phyloP scores from a whole-genome alignment of 2,113 vertebrate species.

The Prietella phreatophila region DNA sequence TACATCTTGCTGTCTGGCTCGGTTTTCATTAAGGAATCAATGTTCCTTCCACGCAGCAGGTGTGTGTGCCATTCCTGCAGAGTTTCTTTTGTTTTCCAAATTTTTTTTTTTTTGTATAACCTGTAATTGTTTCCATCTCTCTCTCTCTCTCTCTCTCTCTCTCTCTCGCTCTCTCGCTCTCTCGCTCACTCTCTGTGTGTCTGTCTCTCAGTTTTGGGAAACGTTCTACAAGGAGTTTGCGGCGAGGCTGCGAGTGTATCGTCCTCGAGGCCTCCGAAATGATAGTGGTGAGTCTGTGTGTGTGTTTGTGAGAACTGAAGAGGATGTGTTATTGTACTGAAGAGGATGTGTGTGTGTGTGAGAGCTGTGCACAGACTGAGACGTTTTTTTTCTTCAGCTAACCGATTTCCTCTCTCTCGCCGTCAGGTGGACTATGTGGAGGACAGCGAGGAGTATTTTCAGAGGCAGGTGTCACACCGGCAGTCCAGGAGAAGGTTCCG shows the following conservation, averaged over 20 bases:
- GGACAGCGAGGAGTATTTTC: constrained; percentile 90
- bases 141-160: too few relatives aligned
- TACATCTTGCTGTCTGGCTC: constrained; percentile 88
- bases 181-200: not conserved
- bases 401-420: not conserved
- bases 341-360: not conserved
- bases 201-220: constrained; percentile 58
- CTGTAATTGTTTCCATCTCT: not conserved
- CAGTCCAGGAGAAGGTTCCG: constrained; percentile 85
- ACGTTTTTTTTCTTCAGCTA: not conserved
- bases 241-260: constrained; percentile 56
- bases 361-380: not conserved
- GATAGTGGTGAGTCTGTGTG: constrained; percentile 52
- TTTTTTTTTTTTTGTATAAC: not conserved
- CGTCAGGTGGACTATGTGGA: constrained; percentile 84
- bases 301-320: not conserved
- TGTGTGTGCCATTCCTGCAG: not conserved
- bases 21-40: constrained; percentile 89
- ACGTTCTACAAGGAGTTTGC: constrained; percentile 56
- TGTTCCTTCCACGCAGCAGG: constrained; percentile 90
- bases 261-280: constrained; percentile 54
- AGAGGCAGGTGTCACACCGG: constrained; percentile 86
- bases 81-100: not conserved
- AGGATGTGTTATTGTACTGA: not conserved
- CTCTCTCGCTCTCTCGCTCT: too few relatives aligned